These are phyloP conservation scores for Drosophila merina DNA, from an alignment of 2,888 invertebrate species.

Conservation along the genomic window DNA sequence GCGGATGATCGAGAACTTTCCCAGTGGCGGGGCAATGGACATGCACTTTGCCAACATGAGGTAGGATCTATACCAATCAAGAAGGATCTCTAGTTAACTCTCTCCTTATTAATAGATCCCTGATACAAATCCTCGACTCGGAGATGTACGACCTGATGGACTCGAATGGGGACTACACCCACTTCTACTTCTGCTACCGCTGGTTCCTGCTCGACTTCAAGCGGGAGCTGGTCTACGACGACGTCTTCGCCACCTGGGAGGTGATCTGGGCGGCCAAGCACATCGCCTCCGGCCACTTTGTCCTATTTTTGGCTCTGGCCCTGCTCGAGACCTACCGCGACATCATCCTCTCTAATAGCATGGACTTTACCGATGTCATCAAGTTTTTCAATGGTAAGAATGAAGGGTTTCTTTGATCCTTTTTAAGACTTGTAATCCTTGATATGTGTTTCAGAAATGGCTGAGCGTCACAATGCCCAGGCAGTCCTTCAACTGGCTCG, in stretches of 20 bases:
- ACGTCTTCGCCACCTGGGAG: slow-evolving; percentile 98
- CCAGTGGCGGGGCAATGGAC: slow-evolving; percentile 97
- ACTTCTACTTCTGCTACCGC: slow-evolving; percentile 98
- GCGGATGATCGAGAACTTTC: slow-evolving; percentile 96
- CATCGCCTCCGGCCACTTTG: slow-evolving; percentile 94
- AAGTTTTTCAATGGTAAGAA: slow-evolving; percentile 96
- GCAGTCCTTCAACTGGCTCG: slow-evolving; percentile 92
- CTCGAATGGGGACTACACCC: slow-evolving; percentile 97
- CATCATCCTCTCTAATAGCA: slow-evolving; percentile 96
- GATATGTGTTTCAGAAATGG: slow-evolving; percentile 91
- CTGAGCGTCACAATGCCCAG: slow-evolving; percentile 95
- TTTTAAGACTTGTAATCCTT: neutral
- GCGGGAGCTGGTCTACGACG: slow-evolving; percentile 95
- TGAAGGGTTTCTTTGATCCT: neutral
- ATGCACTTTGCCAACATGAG: slow-evolving; percentile 98
- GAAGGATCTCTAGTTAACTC: neutral
- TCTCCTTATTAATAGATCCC: slow-evolving; percentile 89
- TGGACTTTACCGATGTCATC: slow-evolving; percentile 99
- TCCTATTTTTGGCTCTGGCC: slow-evolving; percentile 95
- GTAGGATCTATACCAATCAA: slow-evolving; percentile 69
- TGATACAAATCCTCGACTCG: slow-evolving; percentile 95
- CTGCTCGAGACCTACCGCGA: slow-evolving; percentile 96
- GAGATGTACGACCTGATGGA: slow-evolving; percentile 98
- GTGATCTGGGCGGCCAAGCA: slow-evolving; percentile 96
- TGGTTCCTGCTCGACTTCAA: slow-evolving; percentile 99